Evolutionary conservation across 2,888 invertebrate species (phyloP), one percentile per base, ranked within the genome.

Genomic region (Ecdyonurus torrentis): DNA sequence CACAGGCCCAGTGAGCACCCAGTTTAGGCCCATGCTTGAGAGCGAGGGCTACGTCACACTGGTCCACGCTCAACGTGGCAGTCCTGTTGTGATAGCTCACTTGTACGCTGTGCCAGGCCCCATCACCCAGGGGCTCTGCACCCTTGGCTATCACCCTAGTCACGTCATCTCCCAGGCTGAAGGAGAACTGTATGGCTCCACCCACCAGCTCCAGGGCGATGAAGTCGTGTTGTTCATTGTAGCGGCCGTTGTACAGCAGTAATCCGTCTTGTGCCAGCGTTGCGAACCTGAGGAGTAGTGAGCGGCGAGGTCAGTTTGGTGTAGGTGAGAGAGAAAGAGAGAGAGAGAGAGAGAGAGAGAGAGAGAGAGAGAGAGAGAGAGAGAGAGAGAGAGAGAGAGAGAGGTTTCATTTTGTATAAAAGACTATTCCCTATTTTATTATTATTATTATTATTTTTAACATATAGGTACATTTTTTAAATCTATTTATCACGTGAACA

Each of bases 171-270:
- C 96, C 97, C 23, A 96, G 77, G 0, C 90, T 91, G 73, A 91
- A 96, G 0, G 91, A 89, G 76, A 96, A 94, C 68, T 87, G 83
- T 0, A 95, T 77, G 18, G 84, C 82, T 0, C 85, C 81, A 61
- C 86, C 81, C 0, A 90, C 77, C 15, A 94, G 82, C 75, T 96
- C 95, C 58, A 97, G 75, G 0, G 95, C 89, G 20, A 97, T 80
- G 72, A 95, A 97, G 75, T 97, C 97, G 72, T 96, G 94, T 1
- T 88, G 81, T 72, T 95, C 94, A 74, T 96, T 96, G 76, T 95
- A 97, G 0, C 97, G 83, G 0, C 97, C 97, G 74, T 97, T 97
- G 79, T 97, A 97, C 0, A 97, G 78, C 0, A 97, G 76, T 0
- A 97, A 75, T 0, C 93, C 96, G 67, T 92, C 87, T 5, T 84